A percentile compares a stretch with the other conserved stretches of the same genome.
phyloP scores from a whole-genome alignment of 1,140 invertebrate species.

The Leptinotarsa defecta region DNA sequence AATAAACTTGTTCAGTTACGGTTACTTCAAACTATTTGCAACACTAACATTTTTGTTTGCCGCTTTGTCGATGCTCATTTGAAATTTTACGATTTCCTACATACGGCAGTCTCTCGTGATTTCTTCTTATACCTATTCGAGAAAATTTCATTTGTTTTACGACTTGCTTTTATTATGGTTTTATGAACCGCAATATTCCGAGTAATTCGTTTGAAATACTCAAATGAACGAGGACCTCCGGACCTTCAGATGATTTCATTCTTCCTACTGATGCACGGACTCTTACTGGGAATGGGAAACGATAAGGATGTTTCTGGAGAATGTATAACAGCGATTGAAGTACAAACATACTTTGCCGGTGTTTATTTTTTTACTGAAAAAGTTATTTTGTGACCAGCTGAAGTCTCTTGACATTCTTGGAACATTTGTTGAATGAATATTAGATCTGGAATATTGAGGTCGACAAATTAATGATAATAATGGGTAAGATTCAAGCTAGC shows the following conservation, averaged over 20 bases:
- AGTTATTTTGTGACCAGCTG: no score
- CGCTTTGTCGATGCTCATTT: conserved; percentile 6
- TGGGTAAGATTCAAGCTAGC: no score
- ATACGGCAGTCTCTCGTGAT: conserved; percentile 2
- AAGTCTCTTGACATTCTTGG: no score
- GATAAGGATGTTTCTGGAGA: not conserved
- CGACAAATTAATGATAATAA: no score
- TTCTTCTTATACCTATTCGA: conserved; percentile 1
- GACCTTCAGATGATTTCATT: not conserved
- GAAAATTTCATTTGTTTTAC: conserved; percentile 25
- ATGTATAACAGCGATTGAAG: not conserved
- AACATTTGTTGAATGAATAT: no score
- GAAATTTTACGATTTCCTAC: conserved; percentile 16
- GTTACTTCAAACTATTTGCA: not conserved
- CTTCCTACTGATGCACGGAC: not conserved
- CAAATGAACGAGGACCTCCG: not conserved
- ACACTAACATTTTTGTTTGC: not conserved
- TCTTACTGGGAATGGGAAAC: not conserved
- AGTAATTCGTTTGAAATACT: conserved; percentile 12
- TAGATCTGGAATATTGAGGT: no score
- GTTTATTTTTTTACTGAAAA: no score
- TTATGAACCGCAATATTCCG: conserved; percentile 14
- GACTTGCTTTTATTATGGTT: conserved; percentile 17
- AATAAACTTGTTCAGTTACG: not conserved
- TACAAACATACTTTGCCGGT: not conserved